Evolutionary conservation across 2,113 vertebrate genomes (phyloP), one percentile per base, ranked within the genome.

Genomic region (Hiodon alosoides): DNA sequence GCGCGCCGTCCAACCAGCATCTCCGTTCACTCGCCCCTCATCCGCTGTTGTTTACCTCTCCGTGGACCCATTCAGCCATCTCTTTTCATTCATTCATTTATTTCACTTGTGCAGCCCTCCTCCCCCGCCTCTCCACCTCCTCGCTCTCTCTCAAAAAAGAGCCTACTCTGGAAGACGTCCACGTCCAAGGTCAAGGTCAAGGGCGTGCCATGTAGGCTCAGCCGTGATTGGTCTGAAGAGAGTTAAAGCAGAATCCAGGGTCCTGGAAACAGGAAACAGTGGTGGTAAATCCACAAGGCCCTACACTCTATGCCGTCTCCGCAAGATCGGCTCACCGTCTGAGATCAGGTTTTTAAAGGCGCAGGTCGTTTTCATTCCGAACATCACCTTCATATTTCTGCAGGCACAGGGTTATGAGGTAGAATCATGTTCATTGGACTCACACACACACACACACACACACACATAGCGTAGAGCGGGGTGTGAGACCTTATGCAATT

Each of bases 291-390:
- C 61, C 13, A 64, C 46, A 31, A 14, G 67, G 66, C 72, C 5
- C 58, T 60, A 69, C 61, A 13, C 66, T 62, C 77, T 81, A 58
- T 69, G 71, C 62, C 69, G 81, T 74, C 47, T 52, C 57, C 53
- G 48, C 60, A 71, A 74, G 79, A 81, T 76, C 65, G 72, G 67
- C 70, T 31, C 64, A 10, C 69, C 50, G 69, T 71, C 78, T 80
- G 67, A 31, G 31, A 51, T 75, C 58, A 75, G 55, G 55, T 69
- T 60, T 72, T 80, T 61, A 74, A 73, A 80, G 61, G 60, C 69
- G 69, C 77, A 47, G 72, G 58, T 48, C 48, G 70, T 68, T 47
- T 69, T 47, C 61, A n/a, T 50, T 71, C 71, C 47, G 16, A 5
- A 46, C 55, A 17, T 58, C 9, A 55, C 62, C 62, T 7, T 59